Percentiles rank a stretch among this genome's conserved stretches.
Evolutionary conservation across 2,888 invertebrate species (phyloP).

Genomic region (Chironomus tentans): DNA sequence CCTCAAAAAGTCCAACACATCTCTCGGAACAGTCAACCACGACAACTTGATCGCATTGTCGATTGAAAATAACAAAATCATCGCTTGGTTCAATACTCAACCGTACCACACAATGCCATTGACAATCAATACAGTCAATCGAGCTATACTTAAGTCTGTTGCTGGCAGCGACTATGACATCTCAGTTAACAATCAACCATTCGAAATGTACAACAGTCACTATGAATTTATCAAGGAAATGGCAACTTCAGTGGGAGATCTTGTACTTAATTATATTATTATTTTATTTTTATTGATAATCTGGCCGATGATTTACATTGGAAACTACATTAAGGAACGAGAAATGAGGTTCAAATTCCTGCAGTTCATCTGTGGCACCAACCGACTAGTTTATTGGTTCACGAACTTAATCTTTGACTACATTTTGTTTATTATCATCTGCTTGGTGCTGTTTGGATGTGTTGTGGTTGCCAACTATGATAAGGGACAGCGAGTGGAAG

Average conservation of each 20-base stretch:
- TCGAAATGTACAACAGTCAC: neutral
- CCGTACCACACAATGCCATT: constrained; percentile 64
- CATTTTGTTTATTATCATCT: neutral
- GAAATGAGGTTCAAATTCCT: constrained; percentile 57
- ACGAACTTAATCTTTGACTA: constrained; percentile 48
- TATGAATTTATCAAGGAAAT: neutral
- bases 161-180: neutral
- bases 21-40: constrained; percentile 38
- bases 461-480: neutral
- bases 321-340: constrained; percentile 51
- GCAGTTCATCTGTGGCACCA: constrained; percentile 63
- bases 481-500: neutral
- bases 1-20: neutral
- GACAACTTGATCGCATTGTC: constrained; percentile 51
- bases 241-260: neutral
- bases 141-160: constrained; percentile 47
- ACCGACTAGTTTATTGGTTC: constrained; percentile 58
- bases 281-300: neutral
- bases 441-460: neutral
- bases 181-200: neutral
- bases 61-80: constrained; percentile 40
- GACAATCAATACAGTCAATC: constrained; percentile 53
- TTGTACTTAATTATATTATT: neutral
- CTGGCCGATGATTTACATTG: neutral
- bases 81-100: constrained; percentile 70